Evolutionary conservation across 2,888 invertebrate species (phyloP).

Genomic region (Pocota personata): DNA sequence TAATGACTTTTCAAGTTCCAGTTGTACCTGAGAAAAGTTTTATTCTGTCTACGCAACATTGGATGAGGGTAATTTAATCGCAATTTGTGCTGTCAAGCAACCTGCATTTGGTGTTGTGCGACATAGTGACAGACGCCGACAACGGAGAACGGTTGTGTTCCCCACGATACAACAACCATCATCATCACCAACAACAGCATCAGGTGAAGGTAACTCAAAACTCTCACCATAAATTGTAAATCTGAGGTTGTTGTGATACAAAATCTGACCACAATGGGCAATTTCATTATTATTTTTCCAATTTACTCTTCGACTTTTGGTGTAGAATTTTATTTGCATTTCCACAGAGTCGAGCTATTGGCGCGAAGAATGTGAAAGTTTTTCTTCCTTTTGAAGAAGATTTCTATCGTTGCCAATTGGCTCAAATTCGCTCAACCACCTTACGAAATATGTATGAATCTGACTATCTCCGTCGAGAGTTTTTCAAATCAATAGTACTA

Average conservation of each 20-base stretch:
- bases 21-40: slow-evolving; percentile 15
- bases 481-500: slow-evolving; percentile 48
- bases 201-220: slow-evolving; percentile 69
- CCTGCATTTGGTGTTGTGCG: slow-evolving; percentile 51
- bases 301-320: slow-evolving; percentile 26
- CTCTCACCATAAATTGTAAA: slow-evolving; percentile 57
- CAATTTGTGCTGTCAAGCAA: slow-evolving; percentile 64
- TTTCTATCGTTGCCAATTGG: slow-evolving; percentile 42
- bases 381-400: slow-evolving; percentile 46
- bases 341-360: background rate
- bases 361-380: slow-evolving; percentile 62
- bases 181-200: slow-evolving; percentile 12
- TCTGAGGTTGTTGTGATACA: background rate
- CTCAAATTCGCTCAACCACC: slow-evolving; percentile 16
- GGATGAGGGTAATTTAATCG: slow-evolving; percentile 63
- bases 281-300: slow-evolving; percentile 64
- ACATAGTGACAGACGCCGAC: slow-evolving; percentile 30
- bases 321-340: background rate
- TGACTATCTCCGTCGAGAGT: background rate
- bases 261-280: slow-evolving; percentile 56
- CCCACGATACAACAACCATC: background rate
- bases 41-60: slow-evolving; percentile 45
- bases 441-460: background rate
- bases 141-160: background rate
- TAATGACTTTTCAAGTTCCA: slow-evolving; percentile 54